Conservation (phyloP, 2,113 vertebrate species). For the Leiothrix lutea region DNA sequence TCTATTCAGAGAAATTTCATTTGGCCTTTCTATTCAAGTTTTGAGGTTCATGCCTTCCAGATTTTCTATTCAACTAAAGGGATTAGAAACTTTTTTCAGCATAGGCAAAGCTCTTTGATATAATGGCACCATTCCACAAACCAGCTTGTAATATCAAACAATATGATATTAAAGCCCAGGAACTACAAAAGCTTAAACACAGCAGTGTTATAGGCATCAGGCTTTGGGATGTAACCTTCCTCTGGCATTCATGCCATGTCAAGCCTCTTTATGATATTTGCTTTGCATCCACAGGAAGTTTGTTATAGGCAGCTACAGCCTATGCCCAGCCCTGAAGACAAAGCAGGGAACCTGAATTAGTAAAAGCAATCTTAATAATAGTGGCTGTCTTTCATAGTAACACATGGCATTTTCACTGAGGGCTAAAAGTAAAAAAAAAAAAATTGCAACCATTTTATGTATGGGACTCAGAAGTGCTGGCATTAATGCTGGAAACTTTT, state of each 20-base stretch:
- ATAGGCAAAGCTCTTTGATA: not conserved
- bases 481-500: not conserved
- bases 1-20: not conserved
- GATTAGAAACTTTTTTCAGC: not conserved
- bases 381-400: not conserved
- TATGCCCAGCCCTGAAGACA: not conserved
- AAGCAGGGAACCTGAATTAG: not conserved
- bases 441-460: not conserved
- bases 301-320: not conserved
- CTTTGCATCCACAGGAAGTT: not conserved
- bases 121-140: not conserved
- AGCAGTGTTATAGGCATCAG: not conserved
- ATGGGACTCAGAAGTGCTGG: not conserved
- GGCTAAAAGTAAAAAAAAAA: not conserved
- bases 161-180: not conserved
- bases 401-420: not conserved
- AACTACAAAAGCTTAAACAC: not conserved
- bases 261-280: not conserved
- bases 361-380: not conserved
- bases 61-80: not conserved
- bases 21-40: not conserved
- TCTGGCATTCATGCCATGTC: not conserved
- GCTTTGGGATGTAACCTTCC: not conserved
- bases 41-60: not conserved
- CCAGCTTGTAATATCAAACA: not conserved